Percentiles rank a stretch among this genome's conserved stretches.
phyloP scores from a whole-genome alignment of 1,140 invertebrate genomes.

The Dolichoris vasculosae region DNA sequence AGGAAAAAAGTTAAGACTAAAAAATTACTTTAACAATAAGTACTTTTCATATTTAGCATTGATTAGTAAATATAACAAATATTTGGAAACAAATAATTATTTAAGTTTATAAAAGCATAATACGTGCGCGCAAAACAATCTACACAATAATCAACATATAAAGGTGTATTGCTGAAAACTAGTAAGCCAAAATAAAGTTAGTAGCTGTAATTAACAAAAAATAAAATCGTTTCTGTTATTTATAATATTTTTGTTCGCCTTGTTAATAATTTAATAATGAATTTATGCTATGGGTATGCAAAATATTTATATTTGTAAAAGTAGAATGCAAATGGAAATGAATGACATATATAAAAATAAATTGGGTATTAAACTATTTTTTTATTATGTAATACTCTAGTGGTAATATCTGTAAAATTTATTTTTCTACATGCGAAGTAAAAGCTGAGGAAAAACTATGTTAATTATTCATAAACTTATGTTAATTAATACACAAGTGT shows the following conservation, averaged over 20 bases:
- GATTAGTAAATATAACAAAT: neutral
- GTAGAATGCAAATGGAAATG: slow-evolving; percentile 19
- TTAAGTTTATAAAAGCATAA: slow-evolving; percentile 37
- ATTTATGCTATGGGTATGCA: neutral
- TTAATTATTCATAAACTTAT: too few relatives aligned
- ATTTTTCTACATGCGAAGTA: neutral
- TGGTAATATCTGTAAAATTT: slow-evolving; percentile 1
- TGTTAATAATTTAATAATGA: neutral
- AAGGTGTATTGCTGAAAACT: slow-evolving; percentile 37
- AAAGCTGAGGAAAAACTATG: neutral
- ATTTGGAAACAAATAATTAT: neutral
- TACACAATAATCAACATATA: slow-evolving; percentile 47
- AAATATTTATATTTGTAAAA: neutral
- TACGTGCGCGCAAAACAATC: neutral
- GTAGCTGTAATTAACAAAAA: slow-evolving; percentile 8
- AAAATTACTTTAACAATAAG: neutral
- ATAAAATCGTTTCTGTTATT: slow-evolving; percentile 13
- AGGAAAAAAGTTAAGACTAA: slow-evolving; percentile 21
- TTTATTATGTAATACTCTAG: neutral
- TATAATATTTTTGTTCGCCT: neutral
- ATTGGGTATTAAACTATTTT: neutral
- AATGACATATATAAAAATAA: slow-evolving; percentile 7
- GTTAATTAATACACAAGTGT: neutral
- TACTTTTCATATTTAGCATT: neutral
- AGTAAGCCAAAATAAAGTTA: slow-evolving; percentile 30